Conservation (phyloP, 2,888 invertebrate species). For the Meganola albula region DNA sequence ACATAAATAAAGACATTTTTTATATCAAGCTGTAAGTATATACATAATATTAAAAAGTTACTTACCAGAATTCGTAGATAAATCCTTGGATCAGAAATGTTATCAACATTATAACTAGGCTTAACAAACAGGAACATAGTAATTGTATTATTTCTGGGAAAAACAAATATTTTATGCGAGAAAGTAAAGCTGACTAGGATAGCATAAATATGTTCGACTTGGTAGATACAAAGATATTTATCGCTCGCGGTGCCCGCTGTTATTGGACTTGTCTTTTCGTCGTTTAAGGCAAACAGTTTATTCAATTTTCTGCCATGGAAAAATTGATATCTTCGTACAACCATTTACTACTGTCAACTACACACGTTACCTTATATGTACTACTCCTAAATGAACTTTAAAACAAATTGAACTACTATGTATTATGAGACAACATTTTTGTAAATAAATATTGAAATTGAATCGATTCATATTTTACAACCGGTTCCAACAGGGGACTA, state of each 20-base stretch:
- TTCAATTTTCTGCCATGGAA: constrained; percentile 69
- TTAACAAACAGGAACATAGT: too few species aligned
- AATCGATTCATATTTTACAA: constrained; percentile 18
- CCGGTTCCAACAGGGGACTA: constrained; percentile 16
- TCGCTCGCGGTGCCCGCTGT: constrained; percentile 50
- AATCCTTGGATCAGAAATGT: too few species aligned
- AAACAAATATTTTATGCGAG: constrained; percentile 41
- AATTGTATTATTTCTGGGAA: constrained; percentile 31
- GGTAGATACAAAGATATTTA: constrained; percentile 64
- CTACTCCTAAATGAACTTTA: too few species aligned
- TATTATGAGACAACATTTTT: neutral
- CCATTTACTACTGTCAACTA: constrained; percentile 44
- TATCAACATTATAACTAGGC: too few species aligned
- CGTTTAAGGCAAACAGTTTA: constrained; percentile 68
- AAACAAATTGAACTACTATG: too few species aligned
- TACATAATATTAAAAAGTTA: too few species aligned
- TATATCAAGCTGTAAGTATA: too few species aligned
- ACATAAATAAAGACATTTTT: too few species aligned
- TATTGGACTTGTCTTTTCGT: constrained; percentile 72
- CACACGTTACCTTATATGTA: constrained; percentile 33
- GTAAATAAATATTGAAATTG: constrained; percentile 10
- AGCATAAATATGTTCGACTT: constrained; percentile 51
- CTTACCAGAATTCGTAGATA: too few species aligned
- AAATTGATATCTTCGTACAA: constrained; percentile 53
- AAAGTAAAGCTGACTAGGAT: constrained; percentile 46